A percentile compares a stretch with the other conserved stretches of the same genome.
Conservation (phyloP, 2,113 vertebrate species). For the Thamnophis sirtalis region DNA sequence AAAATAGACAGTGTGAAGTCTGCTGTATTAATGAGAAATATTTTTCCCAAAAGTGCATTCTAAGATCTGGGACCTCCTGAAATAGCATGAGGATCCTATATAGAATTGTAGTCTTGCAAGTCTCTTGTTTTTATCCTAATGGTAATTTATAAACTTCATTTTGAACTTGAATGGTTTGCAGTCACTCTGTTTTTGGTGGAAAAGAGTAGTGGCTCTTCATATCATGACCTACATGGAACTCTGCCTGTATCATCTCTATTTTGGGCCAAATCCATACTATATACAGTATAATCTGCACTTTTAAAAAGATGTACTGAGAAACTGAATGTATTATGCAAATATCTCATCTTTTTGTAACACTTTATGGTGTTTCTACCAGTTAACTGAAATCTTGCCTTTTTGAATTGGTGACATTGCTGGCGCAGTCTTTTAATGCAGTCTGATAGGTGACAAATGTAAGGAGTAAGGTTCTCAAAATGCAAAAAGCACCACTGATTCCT, state of each 20-base stretch:
- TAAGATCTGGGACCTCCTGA: background rate
- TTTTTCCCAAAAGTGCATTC: constrained; percentile 53
- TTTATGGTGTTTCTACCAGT: background rate
- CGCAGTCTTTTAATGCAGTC: background rate
- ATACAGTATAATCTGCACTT: background rate
- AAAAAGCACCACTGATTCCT: background rate
- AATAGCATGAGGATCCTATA: background rate
- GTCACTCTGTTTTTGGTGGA: background rate
- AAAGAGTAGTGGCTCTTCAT: background rate
- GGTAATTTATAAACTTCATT: background rate
- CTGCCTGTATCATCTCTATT: background rate
- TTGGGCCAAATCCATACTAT: background rate
- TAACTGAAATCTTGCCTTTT: background rate
- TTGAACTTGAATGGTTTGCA: background rate
- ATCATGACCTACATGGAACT: background rate
- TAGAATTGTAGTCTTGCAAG: background rate
- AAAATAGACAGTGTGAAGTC: constrained; percentile 55
- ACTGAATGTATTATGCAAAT: background rate
- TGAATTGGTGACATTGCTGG: background rate
- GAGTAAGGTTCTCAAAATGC: background rate
- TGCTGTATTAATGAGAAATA: constrained; percentile 79
- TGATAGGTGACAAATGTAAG: background rate
- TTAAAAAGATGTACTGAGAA: background rate
- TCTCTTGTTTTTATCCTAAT: background rate
- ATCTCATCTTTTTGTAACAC: background rate